phyloP scores from a whole-genome alignment of 1,140 invertebrate genomes.

The Heliconius congener region DNA sequence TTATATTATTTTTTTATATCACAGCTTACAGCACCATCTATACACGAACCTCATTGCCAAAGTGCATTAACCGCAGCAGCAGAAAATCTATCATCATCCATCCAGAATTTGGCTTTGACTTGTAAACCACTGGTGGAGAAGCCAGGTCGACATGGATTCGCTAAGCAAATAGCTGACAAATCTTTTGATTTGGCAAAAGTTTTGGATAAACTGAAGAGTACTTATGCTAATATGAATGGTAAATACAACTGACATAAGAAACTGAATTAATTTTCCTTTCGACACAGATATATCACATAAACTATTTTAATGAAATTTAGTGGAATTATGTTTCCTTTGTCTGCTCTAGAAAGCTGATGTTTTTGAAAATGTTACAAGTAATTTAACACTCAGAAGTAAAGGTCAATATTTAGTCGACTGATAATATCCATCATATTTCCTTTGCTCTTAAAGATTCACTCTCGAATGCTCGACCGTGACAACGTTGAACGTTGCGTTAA shows the following conservation, averaged over 20 bases:
- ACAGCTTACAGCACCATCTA: constrained; percentile 57
- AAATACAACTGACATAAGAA: not conserved
- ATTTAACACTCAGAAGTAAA: too few relatives aligned
- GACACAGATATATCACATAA: too few relatives aligned
- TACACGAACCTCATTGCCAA: constrained; percentile 63
- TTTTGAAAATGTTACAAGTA: too few relatives aligned
- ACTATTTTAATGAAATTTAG: too few relatives aligned
- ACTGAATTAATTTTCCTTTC: not conserved
- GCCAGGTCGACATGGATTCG: constrained; percentile 38
- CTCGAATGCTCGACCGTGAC: too few relatives aligned
- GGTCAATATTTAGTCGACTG: too few relatives aligned
- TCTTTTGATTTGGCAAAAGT: constrained; percentile 52
- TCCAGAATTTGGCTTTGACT: constrained; percentile 44
- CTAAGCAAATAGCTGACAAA: constrained; percentile 39
- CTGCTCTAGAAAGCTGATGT: too few relatives aligned
- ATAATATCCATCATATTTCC: too few relatives aligned
- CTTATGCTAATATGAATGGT: constrained; percentile 50
- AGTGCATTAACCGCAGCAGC: constrained; percentile 58
- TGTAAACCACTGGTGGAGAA: constrained; percentile 54
- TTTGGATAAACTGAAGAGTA: constrained; percentile 52
- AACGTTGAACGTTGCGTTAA: too few relatives aligned
- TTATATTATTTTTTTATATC: constrained; percentile 16
- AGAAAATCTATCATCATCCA: constrained; percentile 51
- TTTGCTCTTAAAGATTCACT: too few relatives aligned
- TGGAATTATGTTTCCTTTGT: too few relatives aligned